These are phyloP conservation scores for Dendrocincla tyrannina DNA, from an alignment of 2,797 vertebrate species.

Conservation along the genomic window DNA sequence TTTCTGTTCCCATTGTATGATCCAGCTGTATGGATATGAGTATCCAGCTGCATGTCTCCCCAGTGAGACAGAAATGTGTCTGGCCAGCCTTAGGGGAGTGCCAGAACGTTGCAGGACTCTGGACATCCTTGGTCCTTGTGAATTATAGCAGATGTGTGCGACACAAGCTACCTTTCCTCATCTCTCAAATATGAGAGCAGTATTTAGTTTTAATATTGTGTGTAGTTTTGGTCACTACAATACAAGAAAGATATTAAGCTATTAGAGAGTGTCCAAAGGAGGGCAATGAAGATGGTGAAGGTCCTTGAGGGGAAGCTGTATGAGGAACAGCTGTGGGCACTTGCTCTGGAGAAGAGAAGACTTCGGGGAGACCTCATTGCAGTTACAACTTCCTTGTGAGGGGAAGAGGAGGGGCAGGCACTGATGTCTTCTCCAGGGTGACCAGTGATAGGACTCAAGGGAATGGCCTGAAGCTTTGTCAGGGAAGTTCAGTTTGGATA, in stretches of 20 bases:
- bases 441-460: background rate
- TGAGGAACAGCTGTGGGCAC: rapidly evolving
- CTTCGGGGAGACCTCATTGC: rapidly evolving
- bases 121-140: background rate
- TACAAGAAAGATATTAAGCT: background rate
- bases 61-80: background rate
- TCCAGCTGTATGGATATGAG: background rate
- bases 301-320: rapidly evolving
- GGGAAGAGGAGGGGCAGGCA: background rate
- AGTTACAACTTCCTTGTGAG: rapidly evolving
- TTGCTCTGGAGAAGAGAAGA: background rate
- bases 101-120: background rate
- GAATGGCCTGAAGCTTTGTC: background rate
- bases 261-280: background rate
- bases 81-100: background rate
- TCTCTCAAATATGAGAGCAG: background rate
- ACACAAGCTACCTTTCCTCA: background rate
- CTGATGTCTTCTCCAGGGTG: background rate
- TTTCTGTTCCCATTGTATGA: background rate
- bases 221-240: background rate
- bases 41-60: background rate
- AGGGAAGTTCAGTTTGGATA: background rate
- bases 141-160: background rate
- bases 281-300: rapidly evolving
- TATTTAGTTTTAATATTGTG: background rate